Evolutionary conservation across 1,140 invertebrate genomes (phyloP).

Genomic region (Platyscapa corneri): DNA sequence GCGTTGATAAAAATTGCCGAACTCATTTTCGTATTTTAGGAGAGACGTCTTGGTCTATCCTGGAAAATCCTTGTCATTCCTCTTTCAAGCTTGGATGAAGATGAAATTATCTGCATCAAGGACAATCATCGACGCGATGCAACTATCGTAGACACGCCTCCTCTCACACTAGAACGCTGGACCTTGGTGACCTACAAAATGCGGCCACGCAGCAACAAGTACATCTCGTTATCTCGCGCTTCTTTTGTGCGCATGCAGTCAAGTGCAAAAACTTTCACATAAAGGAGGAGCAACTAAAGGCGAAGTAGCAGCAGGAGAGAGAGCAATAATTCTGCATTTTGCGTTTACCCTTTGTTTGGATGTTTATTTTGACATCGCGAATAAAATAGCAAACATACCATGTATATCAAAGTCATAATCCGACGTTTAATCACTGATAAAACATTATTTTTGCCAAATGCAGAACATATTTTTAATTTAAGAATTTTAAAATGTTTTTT

Average conservation of each 20-base stretch:
- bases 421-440: no score
- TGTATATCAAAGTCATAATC: no score
- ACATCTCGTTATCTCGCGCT: background rate
- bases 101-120: background rate
- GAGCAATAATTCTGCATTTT: background rate
- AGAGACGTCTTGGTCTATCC: background rate
- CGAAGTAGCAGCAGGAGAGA: background rate
- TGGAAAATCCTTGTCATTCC: background rate
- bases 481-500: no score
- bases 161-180: background rate
- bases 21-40: background rate
- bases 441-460: no score
- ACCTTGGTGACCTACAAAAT: background rate
- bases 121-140: background rate
- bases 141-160: background rate
- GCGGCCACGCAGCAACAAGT: background rate
- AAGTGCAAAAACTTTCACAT: slow-evolving; percentile 8
- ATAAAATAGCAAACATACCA: no score
- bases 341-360: background rate
- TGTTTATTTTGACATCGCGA: no score
- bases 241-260: background rate
- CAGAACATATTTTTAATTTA: no score
- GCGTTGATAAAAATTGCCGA: background rate
- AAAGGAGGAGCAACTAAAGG: background rate
- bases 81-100: background rate